phyloP scores from a whole-genome alignment of 2,113 vertebrate species.

The Macroglossus sobrinus region DNA sequence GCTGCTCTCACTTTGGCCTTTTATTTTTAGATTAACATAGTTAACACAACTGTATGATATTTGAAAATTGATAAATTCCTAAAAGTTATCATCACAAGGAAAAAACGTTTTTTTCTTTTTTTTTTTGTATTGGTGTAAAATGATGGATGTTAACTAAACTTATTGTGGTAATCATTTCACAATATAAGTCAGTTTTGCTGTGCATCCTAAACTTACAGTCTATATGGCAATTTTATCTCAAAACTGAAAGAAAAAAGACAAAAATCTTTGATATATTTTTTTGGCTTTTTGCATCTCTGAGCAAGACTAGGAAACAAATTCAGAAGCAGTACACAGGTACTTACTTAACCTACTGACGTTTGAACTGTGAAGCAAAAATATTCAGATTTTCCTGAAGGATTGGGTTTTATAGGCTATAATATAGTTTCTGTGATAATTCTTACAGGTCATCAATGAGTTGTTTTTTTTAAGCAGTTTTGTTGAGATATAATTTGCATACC shows the following conservation, averaged over 20 bases:
- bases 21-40: neutral
- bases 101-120: neutral
- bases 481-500: neutral
- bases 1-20: neutral
- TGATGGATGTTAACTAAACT: neutral
- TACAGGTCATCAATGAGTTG: neutral
- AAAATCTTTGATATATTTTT: neutral
- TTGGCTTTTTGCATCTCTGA: neutral
- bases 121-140: neutral
- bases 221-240: neutral
- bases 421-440: slow-evolving; percentile 3
- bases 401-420: neutral
- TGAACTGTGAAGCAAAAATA: neutral
- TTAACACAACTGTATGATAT: neutral
- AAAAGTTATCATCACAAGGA: neutral
- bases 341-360: neutral
- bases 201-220: neutral
- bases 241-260: neutral
- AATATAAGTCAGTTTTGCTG: neutral
- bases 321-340: neutral
- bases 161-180: neutral
- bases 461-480: neutral
- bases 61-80: neutral
- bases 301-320: neutral
- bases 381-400: neutral